A percentile compares a stretch with the other conserved stretches of the same genome.
Evolutionary conservation across 2,797 vertebrate species (phyloP).

Genomic region (Pristis pectinata): DNA sequence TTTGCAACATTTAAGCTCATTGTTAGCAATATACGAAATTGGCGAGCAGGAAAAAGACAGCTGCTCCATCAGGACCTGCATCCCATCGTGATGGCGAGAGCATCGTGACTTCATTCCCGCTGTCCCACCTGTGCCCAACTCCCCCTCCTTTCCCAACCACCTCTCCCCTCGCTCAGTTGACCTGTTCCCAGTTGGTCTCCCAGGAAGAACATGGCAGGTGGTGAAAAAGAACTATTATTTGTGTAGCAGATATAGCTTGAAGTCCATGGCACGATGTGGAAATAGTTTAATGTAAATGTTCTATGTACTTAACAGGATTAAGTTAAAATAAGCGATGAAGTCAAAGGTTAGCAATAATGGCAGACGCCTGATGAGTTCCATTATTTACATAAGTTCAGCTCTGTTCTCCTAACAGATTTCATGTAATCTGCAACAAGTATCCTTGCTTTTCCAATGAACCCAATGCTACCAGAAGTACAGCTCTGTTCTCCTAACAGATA

Average conservation of each 20-base stretch:
- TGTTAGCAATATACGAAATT: neutral
- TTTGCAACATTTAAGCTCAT: neutral
- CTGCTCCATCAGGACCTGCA: neutral
- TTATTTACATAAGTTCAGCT: neutral
- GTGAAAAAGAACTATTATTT: too few relatives aligned
- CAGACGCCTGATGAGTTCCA: neutral
- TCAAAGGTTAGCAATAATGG: neutral
- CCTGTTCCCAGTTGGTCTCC: neutral
- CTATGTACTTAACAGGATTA: neutral
- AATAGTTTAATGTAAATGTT: neutral
- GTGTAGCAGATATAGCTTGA: too few relatives aligned
- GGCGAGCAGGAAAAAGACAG: neutral
- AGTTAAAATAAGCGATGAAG: neutral
- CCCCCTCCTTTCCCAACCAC: neutral
- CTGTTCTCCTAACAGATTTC: neutral
- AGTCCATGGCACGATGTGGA: too few relatives aligned
- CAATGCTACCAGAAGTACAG: too few relatives aligned
- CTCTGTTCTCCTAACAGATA: too few relatives aligned
- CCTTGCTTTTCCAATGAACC: too few relatives aligned
- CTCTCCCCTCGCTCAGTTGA: rapidly evolving
- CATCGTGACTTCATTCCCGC: neutral
- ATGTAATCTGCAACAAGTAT: neutral
- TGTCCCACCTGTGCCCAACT: too few relatives aligned
- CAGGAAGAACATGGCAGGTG: neutral
- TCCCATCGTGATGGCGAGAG: neutral